Base-by-base conservation (phyloP, 1,140 invertebrate species). In the Yoshiicerus persimilis region DNA sequence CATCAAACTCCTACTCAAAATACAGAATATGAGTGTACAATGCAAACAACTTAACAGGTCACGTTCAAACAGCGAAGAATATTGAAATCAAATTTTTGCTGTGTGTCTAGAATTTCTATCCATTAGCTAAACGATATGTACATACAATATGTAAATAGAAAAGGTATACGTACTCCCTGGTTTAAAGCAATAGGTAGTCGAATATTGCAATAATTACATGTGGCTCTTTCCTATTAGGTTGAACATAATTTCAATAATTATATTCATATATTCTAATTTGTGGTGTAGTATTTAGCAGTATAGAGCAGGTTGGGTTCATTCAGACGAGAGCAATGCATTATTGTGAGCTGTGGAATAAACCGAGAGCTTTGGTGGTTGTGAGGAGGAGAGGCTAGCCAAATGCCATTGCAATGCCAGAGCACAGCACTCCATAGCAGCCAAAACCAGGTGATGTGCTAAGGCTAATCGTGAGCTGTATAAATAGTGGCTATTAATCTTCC, bases 401-500 rank as follows among this genome's bases (percentile, higher is more conserved):
- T 70, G 64, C 64, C 27, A 70, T 25, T 70, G 64, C 64, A 2
- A 30, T 70, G 27, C 64, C 64, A 70, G 16, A 56, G 16, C 47
- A 56, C 16, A n/a, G 16, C 47, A 56, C n/a, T n/a, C n/a, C n/a
- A n/a, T n/a, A n/a, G n/a, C n/a, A 56, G 47, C 47, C 64, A 27
- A 70, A 70, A 30, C 64, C 23, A 70, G 64, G 64, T 70, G 64
- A 70, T 80, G 38, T 80, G 75, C 32, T 4, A 4, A 38, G 25
- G 66, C 66, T 70, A 27, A 70, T 27, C 66, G 30, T 70, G 75
- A 80, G 75, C 75, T 32, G 32, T 80, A 80, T 80, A 80, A 80
- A 80, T 80, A 80, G 75, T 34, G 32, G 75, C 75, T 80, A 80
- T 80, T 80, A 80, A 80, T 80, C 75, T 80, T 36, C 75, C n/a